These are phyloP conservation scores for Phyllostomus hastatus DNA, from an alignment of 2,113 vertebrate genomes.

Conservation along the genomic window DNA sequence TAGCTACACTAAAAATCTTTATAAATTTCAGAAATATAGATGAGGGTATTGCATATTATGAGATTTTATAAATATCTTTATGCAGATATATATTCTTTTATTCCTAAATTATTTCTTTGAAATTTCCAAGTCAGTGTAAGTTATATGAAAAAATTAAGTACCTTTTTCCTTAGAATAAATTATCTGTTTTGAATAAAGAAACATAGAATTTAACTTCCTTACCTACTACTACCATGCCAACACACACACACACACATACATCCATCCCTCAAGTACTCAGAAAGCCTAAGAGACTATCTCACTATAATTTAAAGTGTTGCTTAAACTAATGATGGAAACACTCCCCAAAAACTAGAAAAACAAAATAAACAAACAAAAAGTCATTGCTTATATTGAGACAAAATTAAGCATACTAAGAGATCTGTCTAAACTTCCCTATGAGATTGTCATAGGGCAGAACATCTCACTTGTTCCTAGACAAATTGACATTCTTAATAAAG, in stretches of 20 bases:
- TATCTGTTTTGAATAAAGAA: neutral
- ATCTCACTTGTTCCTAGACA: neutral
- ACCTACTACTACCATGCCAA: neutral
- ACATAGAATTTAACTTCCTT: neutral
- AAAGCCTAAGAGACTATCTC: neutral
- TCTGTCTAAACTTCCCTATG: neutral
- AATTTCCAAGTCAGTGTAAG: neutral
- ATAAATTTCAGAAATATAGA: slow-evolving; percentile 8
- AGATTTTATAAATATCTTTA: neutral
- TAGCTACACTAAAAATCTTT: neutral
- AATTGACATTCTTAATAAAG: neutral
- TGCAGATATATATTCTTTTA: neutral
- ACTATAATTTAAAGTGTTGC: neutral
- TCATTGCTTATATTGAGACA: neutral
- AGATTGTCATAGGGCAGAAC: neutral
- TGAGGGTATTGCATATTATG: neutral
- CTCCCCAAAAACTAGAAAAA: too few species aligned
- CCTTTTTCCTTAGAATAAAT: neutral
- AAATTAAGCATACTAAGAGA: neutral
- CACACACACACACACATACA: neutral
- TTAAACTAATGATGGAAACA: neutral
- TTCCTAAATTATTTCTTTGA: neutral
- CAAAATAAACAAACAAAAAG: too few species aligned
- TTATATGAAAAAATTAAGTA: neutral
- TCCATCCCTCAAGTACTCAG: neutral